Evolutionary conservation across 2,797 vertebrate species (phyloP), one percentile per base, ranked within the genome.

Genomic region (Semaprochilodus insignis): DNA sequence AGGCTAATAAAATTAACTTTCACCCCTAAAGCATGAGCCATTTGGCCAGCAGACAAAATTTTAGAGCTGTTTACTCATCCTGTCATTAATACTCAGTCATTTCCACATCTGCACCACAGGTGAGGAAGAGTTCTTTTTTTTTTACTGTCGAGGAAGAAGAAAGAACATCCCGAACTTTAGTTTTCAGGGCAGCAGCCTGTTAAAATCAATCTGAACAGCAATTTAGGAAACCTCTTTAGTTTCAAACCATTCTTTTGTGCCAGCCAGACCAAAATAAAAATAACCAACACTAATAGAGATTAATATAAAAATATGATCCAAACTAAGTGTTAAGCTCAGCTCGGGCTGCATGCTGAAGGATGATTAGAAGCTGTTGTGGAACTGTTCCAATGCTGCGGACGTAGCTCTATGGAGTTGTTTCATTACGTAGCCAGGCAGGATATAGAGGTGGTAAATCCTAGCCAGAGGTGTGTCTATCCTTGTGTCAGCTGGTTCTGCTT

Each of bases 361-460:
- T 40, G 65, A 67, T 40, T 21, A 67, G 19, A 44, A 44, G 21
- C 7, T 34, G 16, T 7, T 31, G 1, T 34, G 36, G 65, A 67
- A 11, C 36, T 67, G 34, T 40, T 67, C 6, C 7, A 23, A 2
- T 62, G 27, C 60, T 25, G 60, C 23, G 11, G n/a, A 62, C n/a
- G 14, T 25, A 11, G 23, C 60, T 62, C 15, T 31, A 14, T 34
- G 27, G 15, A 34, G 27, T 8, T 40, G 65, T 67, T 67, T 40
- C 40, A 40, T 40, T 21, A 65, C 52, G 21, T 15, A 73, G 25
- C 78, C 78, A 72, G 25, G 25, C n/a, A 72, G 57, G 65, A 63
- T 72, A 19, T 63, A 54, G 48, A 80, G 70, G 78, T 80, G 78
- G 34, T 67, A 67, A 67, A 67, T 67, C 65, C 65, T 67, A 40